Evolutionary conservation across 2,113 vertebrate genomes (phyloP).

Genomic region (Leucopternis melanops): DNA sequence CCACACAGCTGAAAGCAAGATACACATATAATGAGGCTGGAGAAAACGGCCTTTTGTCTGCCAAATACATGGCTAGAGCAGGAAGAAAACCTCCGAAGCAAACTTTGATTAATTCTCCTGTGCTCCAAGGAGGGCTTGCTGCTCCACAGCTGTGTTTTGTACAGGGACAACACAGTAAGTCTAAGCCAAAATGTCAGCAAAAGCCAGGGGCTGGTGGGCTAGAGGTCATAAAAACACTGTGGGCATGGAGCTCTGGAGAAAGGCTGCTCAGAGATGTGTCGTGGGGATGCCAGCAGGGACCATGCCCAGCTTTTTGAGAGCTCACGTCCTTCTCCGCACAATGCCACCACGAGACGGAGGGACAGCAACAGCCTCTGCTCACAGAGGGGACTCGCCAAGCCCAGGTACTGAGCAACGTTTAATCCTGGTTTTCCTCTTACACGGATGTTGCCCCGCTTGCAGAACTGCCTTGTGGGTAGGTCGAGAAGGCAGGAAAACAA

Average conservation of each 20-base stretch:
- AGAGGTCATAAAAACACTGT: background rate
- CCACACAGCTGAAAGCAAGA: background rate
- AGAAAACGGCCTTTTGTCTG: background rate
- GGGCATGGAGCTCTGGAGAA: accelerated
- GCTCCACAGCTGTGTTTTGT: too few species aligned
- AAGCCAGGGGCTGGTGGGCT: background rate
- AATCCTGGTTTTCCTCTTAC: background rate
- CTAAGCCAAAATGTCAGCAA: background rate
- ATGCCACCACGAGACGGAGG: background rate
- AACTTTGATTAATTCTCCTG: background rate
- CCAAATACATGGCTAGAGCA: background rate
- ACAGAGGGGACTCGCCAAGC: background rate
- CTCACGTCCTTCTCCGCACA: background rate
- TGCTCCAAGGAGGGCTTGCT: background rate
- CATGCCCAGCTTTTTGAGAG: background rate
- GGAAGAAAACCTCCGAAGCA: background rate
- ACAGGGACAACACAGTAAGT: background rate
- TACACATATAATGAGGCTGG: background rate
- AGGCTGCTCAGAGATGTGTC: background rate
- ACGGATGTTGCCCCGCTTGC: background rate
- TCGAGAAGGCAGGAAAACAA: background rate
- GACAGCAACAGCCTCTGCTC: background rate
- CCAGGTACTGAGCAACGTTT: background rate
- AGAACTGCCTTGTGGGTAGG: background rate
- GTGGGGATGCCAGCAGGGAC: background rate